A percentile compares a stretch with the other conserved stretches of the same genome.
Conservation (phyloP, 2,113 vertebrate genomes). For the Amphilophus citrinellus region DNA sequence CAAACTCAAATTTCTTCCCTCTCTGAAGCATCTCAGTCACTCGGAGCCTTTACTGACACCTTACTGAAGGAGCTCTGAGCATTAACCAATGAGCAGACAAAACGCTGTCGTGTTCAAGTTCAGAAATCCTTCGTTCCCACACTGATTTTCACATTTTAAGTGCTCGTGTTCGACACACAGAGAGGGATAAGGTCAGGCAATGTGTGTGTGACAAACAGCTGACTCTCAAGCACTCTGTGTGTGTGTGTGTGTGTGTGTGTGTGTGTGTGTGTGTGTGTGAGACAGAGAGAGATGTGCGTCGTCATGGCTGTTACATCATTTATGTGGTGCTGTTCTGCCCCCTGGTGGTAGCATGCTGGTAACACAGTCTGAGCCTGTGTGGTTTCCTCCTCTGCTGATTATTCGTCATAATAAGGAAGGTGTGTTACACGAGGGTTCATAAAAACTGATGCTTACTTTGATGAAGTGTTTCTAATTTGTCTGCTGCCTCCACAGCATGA, state of each 20-base stretch:
- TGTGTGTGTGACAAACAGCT: conserved; percentile 17
- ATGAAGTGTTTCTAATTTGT: no score
- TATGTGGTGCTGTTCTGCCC: conserved; percentile 26
- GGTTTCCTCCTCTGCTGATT: background rate
- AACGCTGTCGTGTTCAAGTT: background rate
- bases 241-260: background rate
- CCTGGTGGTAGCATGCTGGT: conserved; percentile 45
- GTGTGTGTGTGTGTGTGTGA: background rate
- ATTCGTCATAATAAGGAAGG: background rate
- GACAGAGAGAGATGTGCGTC: no score
- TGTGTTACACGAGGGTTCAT: background rate
- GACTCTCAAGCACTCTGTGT: background rate
- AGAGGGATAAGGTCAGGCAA: conserved; percentile 7
- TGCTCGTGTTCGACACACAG: background rate
- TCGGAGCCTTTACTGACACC: background rate
- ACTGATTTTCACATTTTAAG: background rate
- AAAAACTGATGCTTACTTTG: background rate
- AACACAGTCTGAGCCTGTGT: background rate
- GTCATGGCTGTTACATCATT: background rate
- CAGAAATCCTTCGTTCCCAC: background rate
- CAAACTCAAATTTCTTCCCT: background rate
- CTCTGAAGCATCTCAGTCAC: background rate
- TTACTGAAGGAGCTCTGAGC: background rate
- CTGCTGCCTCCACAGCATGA: background rate
- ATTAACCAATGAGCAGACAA: background rate